phyloP scores from a whole-genome alignment of 2,888 invertebrate species.

The Eilema depressum region DNA sequence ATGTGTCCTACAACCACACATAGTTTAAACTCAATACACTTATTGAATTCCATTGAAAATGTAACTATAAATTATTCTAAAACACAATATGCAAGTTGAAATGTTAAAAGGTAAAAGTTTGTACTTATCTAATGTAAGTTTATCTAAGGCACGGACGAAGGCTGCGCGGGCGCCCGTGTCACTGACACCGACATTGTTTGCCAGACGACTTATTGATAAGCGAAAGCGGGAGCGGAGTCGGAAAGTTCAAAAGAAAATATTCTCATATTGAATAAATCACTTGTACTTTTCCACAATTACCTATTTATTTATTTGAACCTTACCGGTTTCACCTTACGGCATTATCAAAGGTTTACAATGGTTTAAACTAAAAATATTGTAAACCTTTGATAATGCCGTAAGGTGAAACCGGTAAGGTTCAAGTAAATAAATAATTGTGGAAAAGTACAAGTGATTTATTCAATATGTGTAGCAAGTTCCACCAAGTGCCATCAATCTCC shows the following conservation, averaged over 20 bases:
- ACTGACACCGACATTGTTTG: conserved; percentile 66
- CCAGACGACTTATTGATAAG: conserved; percentile 28
- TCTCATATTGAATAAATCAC: too few relatives aligned
- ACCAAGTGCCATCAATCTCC: too few relatives aligned
- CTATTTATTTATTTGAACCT: too few relatives aligned
- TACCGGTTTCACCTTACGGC: too few relatives aligned
- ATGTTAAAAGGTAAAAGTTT: conserved; percentile 27
- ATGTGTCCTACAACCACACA: background rate
- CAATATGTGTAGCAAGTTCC: too few relatives aligned
- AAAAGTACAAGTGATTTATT: too few relatives aligned
- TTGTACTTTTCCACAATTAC: too few relatives aligned
- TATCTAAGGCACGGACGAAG: conserved; percentile 64
- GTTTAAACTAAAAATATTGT: too few relatives aligned
- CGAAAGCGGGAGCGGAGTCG: conserved; percentile 37
- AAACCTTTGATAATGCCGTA: too few relatives aligned
- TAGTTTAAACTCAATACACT: background rate
- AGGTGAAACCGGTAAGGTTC: too few relatives aligned
- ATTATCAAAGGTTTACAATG: too few relatives aligned
- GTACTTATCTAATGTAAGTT: conserved; percentile 61
- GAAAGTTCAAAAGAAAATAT: conserved; percentile 1
- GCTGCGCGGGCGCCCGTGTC: conserved; percentile 78
- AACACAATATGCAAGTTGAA: background rate
- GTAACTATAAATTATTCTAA: background rate
- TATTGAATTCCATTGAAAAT: background rate
- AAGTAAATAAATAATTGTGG: too few relatives aligned